phyloP scores from a whole-genome alignment of 2,113 vertebrate genomes.

The Rhadina sibilatrix region DNA sequence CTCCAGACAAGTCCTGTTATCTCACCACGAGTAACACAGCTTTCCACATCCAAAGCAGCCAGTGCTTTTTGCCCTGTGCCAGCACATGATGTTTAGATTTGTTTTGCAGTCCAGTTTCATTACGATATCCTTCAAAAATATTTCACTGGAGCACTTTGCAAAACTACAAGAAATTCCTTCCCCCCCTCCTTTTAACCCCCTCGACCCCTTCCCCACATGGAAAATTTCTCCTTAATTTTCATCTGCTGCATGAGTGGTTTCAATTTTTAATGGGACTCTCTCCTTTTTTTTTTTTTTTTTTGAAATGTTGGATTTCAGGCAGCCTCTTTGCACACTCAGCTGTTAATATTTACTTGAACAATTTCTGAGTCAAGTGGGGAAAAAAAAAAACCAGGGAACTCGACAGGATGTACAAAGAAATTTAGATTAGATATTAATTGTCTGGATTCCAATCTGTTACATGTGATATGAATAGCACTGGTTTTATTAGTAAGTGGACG shows the following conservation, averaged over 20 bases:
- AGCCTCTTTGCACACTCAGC: background rate
- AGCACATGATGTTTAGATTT: conserved; percentile 9
- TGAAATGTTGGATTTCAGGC: background rate
- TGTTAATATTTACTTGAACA: background rate
- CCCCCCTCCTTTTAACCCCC: background rate
- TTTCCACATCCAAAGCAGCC: background rate
- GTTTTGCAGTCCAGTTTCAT: background rate
- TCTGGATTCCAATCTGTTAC: background rate
- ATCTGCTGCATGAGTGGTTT: background rate
- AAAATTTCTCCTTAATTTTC: background rate
- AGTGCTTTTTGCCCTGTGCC: background rate
- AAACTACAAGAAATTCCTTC: background rate
- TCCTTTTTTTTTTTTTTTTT: background rate
- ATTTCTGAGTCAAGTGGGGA: background rate
- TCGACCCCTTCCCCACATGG: background rate
- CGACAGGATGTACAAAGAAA: background rate
- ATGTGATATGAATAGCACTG: background rate
- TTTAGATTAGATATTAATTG: background rate
- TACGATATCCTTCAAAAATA: background rate
- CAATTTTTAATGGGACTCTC: background rate
- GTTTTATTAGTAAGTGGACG: background rate
- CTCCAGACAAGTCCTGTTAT: conserved; percentile 4
- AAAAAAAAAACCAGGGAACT: background rate
- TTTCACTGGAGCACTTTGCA: background rate
- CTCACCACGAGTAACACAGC: background rate